Evolutionary conservation across 2,113 vertebrate species (phyloP).

Genomic region (Eulemur macaco): DNA sequence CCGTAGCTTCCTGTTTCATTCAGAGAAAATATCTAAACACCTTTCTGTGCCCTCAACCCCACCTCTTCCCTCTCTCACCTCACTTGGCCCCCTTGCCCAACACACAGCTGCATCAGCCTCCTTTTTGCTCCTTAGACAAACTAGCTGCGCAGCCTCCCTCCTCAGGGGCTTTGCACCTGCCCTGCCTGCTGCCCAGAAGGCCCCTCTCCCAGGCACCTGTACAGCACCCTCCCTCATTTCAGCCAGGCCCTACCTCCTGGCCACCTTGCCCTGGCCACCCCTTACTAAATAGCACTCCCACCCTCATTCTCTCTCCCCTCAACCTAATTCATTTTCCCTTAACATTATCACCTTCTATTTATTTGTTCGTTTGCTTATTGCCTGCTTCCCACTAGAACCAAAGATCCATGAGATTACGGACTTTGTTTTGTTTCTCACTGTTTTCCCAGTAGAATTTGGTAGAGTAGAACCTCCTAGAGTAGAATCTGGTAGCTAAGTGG

Average conservation of each 20-base stretch:
- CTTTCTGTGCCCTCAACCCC: neutral
- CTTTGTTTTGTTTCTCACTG: neutral
- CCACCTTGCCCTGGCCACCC: neutral
- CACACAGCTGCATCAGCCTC: neutral
- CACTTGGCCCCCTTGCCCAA: too few species aligned
- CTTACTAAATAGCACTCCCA: neutral
- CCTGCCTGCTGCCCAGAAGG: neutral
- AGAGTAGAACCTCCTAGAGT: neutral
- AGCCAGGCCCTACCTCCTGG: neutral
- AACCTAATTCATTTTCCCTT: neutral
- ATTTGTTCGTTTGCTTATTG: neutral
- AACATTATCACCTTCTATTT: neutral
- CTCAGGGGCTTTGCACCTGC: neutral
- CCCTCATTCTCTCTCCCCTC: neutral
- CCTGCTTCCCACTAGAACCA: neutral
- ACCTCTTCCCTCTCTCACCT: neutral
- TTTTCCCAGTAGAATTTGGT: neutral
- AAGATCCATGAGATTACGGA: neutral
- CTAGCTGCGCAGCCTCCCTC: neutral
- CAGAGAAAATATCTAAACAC: neutral
- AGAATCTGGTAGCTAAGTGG: neutral
- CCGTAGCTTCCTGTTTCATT: neutral
- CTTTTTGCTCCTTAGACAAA: neutral
- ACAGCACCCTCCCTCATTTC: neutral
- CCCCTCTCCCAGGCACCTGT: neutral